phyloP scores from a whole-genome alignment of 2,113 vertebrate species.

The Phrynosoma blainvillii region DNA sequence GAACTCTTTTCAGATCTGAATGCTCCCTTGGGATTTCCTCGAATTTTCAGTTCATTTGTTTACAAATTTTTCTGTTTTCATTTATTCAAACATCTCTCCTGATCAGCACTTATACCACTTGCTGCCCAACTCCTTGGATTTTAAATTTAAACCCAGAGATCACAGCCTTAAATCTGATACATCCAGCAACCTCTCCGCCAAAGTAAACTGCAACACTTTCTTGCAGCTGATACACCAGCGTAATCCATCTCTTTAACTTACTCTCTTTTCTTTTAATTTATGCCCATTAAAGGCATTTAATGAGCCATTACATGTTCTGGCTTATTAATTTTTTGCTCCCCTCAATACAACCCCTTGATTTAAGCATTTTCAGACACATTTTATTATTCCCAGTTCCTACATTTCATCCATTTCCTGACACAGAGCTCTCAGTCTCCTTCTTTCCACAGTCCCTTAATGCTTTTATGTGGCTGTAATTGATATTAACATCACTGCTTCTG shows the following conservation, averaged over 20 bases:
- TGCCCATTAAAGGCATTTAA: not conserved
- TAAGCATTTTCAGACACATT: not conserved
- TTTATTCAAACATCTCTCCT: not conserved
- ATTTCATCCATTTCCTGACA: not conserved
- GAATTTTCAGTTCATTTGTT: not conserved
- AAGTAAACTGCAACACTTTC: not conserved
- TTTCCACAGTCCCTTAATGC: not conserved
- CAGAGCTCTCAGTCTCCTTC: not conserved
- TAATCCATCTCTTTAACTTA: not conserved
- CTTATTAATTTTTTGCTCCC: not conserved
- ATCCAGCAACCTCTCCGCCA: not conserved
- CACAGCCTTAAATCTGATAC: not conserved
- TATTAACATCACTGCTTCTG: slow-evolving; percentile 9
- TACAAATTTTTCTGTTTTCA: not conserved
- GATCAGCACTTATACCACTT: not conserved
- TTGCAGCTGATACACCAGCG: not conserved
- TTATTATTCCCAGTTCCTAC: slow-evolving; percentile 9
- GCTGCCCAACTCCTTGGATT: not conserved
- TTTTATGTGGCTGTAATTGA: not conserved
- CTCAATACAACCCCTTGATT: not conserved
- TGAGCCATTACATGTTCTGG: not conserved
- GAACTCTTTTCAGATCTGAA: too few relatives aligned
- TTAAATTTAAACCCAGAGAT: not conserved
- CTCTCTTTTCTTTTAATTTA: not conserved
- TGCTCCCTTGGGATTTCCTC: not conserved